A percentile compares a stretch with the other conserved stretches of the same genome.
phyloP scores from a whole-genome alignment of 1,140 invertebrate genomes.

The Drosophila azteca region DNA sequence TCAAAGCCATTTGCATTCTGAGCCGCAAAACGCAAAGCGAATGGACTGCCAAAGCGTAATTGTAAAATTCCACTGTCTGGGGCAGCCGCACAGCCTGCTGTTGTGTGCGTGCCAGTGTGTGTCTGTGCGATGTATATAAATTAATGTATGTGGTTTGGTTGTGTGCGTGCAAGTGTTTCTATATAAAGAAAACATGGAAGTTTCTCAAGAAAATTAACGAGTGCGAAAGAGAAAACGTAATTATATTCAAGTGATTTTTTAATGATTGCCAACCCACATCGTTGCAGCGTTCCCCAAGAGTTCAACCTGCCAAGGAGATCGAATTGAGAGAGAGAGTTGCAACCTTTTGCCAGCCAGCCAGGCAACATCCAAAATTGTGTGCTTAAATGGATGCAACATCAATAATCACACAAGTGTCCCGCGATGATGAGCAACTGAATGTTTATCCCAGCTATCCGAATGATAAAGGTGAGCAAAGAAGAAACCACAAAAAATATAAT shows the following conservation, averaged over 20 bases:
- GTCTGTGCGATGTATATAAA: slow-evolving; percentile 30
- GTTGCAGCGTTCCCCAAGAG: too few relatives aligned
- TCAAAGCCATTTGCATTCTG: slow-evolving; percentile 76
- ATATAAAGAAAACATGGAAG: slow-evolving; percentile 67
- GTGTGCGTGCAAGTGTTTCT: slow-evolving; percentile 29
- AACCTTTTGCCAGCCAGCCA: slow-evolving; percentile 32
- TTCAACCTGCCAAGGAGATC: too few relatives aligned
- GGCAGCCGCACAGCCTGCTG: slow-evolving; percentile 51
- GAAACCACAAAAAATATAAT: slow-evolving; percentile 3
- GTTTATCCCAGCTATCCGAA: slow-evolving; percentile 93
- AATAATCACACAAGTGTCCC: slow-evolving; percentile 98
- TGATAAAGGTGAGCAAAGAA: slow-evolving; percentile 91
- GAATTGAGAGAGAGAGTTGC: too few relatives aligned
- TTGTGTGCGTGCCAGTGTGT: slow-evolving; percentile 50
- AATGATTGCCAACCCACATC: too few relatives aligned
- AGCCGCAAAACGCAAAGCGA: slow-evolving; percentile 58
- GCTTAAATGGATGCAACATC: slow-evolving; percentile 98
- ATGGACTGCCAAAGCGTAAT: slow-evolving; percentile 80
- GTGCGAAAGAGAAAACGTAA: slow-evolving; percentile 10
- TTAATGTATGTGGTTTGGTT: slow-evolving; percentile 14
- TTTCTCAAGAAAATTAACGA: slow-evolving; percentile 52
- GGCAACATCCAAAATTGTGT: slow-evolving; percentile 83
- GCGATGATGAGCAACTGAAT: slow-evolving; percentile 97
- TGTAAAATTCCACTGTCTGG: slow-evolving; percentile 81
- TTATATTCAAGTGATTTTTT: too few relatives aligned